Conservation (phyloP, 2,888 invertebrate genomes). For the Microctonus brassicae region DNA sequence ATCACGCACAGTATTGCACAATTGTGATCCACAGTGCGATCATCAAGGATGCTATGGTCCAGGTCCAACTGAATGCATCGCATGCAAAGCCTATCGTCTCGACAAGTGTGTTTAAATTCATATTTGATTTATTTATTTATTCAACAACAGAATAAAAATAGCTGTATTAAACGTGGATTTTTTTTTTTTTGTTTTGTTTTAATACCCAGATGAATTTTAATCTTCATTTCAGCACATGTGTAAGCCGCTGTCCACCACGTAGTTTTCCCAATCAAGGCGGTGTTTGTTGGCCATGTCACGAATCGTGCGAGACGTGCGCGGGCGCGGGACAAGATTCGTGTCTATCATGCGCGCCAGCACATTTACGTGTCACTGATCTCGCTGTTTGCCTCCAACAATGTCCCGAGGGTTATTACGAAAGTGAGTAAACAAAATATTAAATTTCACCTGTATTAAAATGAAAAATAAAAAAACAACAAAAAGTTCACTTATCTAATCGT, state of each 20-base stretch:
- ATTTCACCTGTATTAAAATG: background rate
- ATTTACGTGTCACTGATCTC: conserved; percentile 85
- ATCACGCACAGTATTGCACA: conserved; percentile 70
- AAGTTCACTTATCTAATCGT: background rate
- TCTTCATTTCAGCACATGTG: conserved; percentile 77
- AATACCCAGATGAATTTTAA: too few species aligned
- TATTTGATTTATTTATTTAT: background rate
- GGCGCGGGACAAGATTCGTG: conserved; percentile 91
- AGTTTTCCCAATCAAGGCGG: conserved; percentile 86
- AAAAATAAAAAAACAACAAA: background rate
- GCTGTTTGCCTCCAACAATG: conserved; percentile 90
- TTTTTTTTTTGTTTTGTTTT: background rate
- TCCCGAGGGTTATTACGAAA: conserved; percentile 90
- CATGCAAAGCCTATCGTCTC: conserved; percentile 84
- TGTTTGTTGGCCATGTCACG: conserved; percentile 89
- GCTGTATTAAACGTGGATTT: background rate
- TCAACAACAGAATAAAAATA: background rate
- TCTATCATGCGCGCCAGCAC: conserved; percentile 86
- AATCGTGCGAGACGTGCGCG: conserved; percentile 90
- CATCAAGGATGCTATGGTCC: conserved; percentile 88
- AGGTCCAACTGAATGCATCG: conserved; percentile 86
- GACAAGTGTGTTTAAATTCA: conserved; percentile 77
- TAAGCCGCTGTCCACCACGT: conserved; percentile 86
- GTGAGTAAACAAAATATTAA: conserved; percentile 69
- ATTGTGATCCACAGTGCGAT: conserved; percentile 89